phyloP scores from a whole-genome alignment of 2,113 vertebrate genomes.

The Phyllopteryx taeniolatus region DNA sequence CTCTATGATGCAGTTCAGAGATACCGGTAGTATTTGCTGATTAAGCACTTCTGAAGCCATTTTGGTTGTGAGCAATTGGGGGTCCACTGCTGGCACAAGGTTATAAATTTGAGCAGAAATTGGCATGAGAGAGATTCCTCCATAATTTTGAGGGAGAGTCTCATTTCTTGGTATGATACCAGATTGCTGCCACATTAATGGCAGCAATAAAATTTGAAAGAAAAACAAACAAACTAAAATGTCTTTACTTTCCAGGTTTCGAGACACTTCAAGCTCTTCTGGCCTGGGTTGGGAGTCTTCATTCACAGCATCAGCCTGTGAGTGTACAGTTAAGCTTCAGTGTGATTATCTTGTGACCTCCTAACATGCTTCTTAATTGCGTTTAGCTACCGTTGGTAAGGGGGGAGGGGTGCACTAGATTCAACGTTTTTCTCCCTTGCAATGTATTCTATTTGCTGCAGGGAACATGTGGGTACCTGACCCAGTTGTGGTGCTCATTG shows the following conservation, averaged over 20 bases:
- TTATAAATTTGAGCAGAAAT: too few relatives aligned
- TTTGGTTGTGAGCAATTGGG: too few relatives aligned
- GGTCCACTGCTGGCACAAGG: too few relatives aligned
- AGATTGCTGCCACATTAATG: neutral
- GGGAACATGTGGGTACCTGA: neutral
- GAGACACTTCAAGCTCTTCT: neutral
- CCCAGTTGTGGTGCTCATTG: conserved; percentile 3
- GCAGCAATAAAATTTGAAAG: neutral
- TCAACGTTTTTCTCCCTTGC: neutral
- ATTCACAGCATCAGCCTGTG: neutral
- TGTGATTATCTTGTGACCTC: conserved; percentile 36
- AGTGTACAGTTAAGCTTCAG: conserved; percentile 10
- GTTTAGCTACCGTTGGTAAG: conserved; percentile 4
- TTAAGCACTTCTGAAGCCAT: too few relatives aligned
- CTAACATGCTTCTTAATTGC: conserved; percentile 23
- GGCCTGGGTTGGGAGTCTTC: neutral
- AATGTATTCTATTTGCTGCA: neutral
- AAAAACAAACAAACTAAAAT: neutral
- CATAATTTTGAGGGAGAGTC: too few relatives aligned
- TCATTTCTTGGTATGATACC: too few relatives aligned
- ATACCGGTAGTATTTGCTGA: too few relatives aligned
- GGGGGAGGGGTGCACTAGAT: neutral
- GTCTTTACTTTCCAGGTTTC: neutral
- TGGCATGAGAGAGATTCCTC: too few relatives aligned
- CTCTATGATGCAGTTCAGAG: too few relatives aligned